Percentiles rank a stretch among this genome's conserved stretches.
Evolutionary conservation across 2,888 invertebrate species (phyloP).

Genomic region (Herminia tarsipennalis): DNA sequence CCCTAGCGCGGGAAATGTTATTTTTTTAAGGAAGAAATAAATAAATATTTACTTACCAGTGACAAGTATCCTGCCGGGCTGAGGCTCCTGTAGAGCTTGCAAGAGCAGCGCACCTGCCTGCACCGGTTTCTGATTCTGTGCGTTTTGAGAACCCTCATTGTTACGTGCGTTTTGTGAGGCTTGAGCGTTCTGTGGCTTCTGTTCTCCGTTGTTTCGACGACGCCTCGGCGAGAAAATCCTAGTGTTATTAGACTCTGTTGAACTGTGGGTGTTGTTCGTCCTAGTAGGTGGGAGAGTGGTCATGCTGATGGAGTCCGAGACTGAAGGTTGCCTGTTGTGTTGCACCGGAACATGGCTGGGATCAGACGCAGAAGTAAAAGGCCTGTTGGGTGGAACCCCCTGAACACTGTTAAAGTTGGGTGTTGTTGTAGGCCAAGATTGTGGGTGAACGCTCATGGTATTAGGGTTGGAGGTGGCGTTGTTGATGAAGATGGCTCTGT

Average conservation of each 20-base stretch:
- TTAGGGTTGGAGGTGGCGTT: background rate
- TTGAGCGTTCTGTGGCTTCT: background rate
- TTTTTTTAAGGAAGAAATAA: too few relatives aligned
- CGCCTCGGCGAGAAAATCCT: slow-evolving; percentile 2
- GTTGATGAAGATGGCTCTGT: background rate
- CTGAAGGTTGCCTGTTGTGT: background rate
- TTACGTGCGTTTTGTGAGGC: slow-evolving; percentile 2
- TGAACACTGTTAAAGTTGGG: background rate
- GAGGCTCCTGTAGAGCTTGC: background rate
- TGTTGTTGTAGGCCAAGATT: background rate
- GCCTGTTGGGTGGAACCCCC: background rate
- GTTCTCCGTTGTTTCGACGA: background rate
- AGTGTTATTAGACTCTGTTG: background rate
- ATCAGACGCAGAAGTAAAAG: background rate
- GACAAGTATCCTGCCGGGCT: slow-evolving; percentile 28
- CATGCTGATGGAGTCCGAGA: background rate
- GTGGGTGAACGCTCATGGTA: background rate
- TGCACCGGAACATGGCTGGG: background rate
- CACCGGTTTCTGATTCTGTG: background rate
- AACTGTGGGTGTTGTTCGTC: background rate
- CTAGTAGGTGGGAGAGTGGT: background rate
- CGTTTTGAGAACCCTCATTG: background rate
- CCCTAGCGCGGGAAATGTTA: too few relatives aligned
- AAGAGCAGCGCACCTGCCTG: background rate
- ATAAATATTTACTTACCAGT: slow-evolving; percentile 48